These are phyloP conservation scores for Anoplolepis gracilipes DNA, from an alignment of 1,140 invertebrate genomes.

Conservation along the genomic window DNA sequence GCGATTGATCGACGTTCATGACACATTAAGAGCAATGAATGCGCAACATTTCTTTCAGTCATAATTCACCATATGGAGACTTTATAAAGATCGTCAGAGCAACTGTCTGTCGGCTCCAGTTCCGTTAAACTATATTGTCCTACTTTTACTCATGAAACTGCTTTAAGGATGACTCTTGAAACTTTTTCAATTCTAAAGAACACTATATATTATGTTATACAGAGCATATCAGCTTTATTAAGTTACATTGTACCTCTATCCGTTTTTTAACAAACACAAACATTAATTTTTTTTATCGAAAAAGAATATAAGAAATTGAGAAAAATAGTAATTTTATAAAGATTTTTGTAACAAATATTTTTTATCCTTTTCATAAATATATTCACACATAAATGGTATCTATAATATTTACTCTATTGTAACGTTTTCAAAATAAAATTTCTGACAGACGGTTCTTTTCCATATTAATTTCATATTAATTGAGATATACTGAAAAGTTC, in stretches of 20 bases:
- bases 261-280: neutral
- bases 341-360: neutral
- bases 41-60: conserved; percentile 63
- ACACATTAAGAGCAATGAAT: conserved; percentile 78
- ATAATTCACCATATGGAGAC: conserved; percentile 58
- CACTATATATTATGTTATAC: neutral
- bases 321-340: too few species aligned
- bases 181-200: neutral
- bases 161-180: neutral
- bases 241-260: neutral
- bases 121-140: neutral
- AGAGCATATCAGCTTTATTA: neutral
- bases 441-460: neutral
- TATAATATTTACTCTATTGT: neutral
- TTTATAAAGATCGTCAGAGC: conserved; percentile 13
- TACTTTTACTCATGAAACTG: neutral
- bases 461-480: conserved; percentile 19
- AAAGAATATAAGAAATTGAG: too few species aligned
- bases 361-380: neutral
- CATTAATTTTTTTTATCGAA: too few species aligned
- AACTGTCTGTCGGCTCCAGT: conserved; percentile 8
- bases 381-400: neutral
- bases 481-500: neutral
- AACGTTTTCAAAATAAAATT: neutral
- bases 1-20: conserved; percentile 66